Evolutionary conservation across 2,113 vertebrate genomes (phyloP).

Genomic region (Lucifuga dentata): DNA sequence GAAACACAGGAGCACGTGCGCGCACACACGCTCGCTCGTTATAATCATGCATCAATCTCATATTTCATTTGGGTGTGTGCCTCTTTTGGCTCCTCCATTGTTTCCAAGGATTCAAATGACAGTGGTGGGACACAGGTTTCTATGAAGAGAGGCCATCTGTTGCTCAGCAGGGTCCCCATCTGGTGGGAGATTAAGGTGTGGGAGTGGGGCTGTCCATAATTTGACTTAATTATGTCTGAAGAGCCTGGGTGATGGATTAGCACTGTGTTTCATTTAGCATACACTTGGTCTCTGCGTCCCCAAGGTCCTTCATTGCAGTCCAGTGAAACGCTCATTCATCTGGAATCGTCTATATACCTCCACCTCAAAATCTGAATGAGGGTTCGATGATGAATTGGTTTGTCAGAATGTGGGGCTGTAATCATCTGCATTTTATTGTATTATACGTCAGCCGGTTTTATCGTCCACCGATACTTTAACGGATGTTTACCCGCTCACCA

Average conservation of each 20-base stretch:
- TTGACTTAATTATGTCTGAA: slow-evolving; percentile 75
- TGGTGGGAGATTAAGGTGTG: slow-evolving; percentile 70
- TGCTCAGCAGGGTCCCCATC: slow-evolving; percentile 75
- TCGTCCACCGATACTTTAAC: too few relatives aligned
- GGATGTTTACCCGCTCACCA: too few relatives aligned
- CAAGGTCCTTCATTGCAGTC: slow-evolving; percentile 28
- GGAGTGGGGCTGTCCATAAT: slow-evolving; percentile 59
- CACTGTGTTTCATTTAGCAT: slow-evolving; percentile 62
- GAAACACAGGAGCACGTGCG: too few relatives aligned
- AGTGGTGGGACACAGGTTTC: slow-evolving; percentile 65
- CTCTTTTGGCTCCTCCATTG: slow-evolving; percentile 44
- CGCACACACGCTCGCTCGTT: slow-evolving; percentile 37
- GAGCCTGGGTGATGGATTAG: slow-evolving; percentile 74
- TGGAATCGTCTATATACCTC: slow-evolving; percentile 34
- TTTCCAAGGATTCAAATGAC: slow-evolving; percentile 70
- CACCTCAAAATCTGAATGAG: slow-evolving; percentile 10
- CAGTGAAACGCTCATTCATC: slow-evolving; percentile 40
- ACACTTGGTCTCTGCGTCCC: slow-evolving; percentile 46
- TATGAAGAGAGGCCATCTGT: slow-evolving; percentile 79
- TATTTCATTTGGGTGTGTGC: slow-evolving; percentile 42
- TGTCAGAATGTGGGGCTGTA: neutral
- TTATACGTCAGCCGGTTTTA: too few relatives aligned
- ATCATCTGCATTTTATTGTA: slow-evolving; percentile 5
- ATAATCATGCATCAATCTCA: slow-evolving; percentile 54
- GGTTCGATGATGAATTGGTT: slow-evolving; percentile 26